Base-by-base conservation (phyloP, 2,113 vertebrate species). In the Otocyon megalotis region DNA sequence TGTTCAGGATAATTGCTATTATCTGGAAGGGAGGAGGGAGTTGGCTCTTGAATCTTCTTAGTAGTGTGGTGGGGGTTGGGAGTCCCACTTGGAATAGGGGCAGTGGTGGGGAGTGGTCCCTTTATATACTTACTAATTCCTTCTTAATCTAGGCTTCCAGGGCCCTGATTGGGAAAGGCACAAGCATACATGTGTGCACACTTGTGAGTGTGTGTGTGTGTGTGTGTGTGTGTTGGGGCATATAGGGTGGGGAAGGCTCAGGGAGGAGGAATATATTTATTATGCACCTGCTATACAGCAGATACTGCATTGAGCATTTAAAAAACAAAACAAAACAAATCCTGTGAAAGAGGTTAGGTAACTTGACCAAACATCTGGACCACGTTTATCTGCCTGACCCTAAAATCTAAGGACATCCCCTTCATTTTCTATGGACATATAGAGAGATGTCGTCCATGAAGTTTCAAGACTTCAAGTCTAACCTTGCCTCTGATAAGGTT, bases 251-350 rank as follows among this genome's bases (percentile, higher is more conserved):
- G n/a, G 26, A 88, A 80, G 85, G 6, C 35, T 90, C 32, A 56
- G 48, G 26, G 15, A 91, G 37, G 63, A 81, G 48, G 28, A 94
- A 91, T 53, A 26, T 74, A 65, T 67, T 96, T 77, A 84, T 91
- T 83, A 94, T 58, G 32, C 30, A 32, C 15, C 24, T 84, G 79
- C 32, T 76, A 13, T 84, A 71, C 74, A 62, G 58, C 14, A 93
- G 88, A 90, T 7, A 58, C 62, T 69, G 48, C 53, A 48, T 35
- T 65, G 81, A 96, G n/a, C 37, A 62, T 35, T 37, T 87, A 67
- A 81, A 35, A 50, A 69, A 1, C 28, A 54, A 26, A 58, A n/a
- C 16, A 60, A 67, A 90, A 50, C 43, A 35, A 48, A 32, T 62
- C 26, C 83, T 76, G 56, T 28, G 53, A 35, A 71, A 76, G 43